A percentile compares a stretch with the other conserved stretches of the same genome.
Conservation (phyloP, 2,797 vertebrate species). For the Acropternis orthonyx region DNA sequence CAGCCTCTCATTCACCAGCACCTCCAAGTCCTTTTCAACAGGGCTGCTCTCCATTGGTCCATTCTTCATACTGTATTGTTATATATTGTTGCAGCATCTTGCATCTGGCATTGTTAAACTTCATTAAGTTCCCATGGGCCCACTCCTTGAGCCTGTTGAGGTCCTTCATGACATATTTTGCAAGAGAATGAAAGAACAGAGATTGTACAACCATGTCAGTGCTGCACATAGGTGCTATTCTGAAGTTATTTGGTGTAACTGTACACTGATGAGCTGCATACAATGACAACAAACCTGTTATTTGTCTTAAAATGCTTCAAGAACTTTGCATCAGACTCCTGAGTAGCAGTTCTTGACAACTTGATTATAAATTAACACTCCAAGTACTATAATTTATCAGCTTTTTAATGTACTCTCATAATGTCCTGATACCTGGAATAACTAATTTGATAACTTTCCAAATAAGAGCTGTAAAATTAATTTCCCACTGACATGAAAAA, state of each 20-base stretch:
- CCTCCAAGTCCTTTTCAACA: fast-evolving
- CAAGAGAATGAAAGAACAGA: not conserved
- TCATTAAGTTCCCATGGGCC: not conserved
- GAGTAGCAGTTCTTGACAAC: not conserved
- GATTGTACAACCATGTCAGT: not conserved
- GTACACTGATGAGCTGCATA: not conserved
- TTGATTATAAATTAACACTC: not conserved
- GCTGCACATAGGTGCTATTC: not conserved
- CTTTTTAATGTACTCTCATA: not conserved
- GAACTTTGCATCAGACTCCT: not conserved
- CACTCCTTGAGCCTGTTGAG: not conserved
- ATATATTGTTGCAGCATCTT: not conserved
- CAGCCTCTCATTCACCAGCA: not conserved
- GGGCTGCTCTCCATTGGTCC: not conserved
- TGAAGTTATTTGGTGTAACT: not conserved
- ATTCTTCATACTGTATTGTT: too few relatives aligned
- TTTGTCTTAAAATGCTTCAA: not conserved
- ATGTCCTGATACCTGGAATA: not conserved
- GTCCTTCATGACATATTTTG: not conserved
- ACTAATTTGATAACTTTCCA: not conserved
- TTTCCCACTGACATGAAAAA: not conserved
- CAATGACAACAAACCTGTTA: not conserved
- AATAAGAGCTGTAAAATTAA: not conserved
- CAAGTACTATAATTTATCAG: not conserved
- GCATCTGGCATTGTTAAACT: not conserved